Evolutionary conservation across 2,113 vertebrate species (phyloP).

Genomic region (Cephalopterus ornatus): DNA sequence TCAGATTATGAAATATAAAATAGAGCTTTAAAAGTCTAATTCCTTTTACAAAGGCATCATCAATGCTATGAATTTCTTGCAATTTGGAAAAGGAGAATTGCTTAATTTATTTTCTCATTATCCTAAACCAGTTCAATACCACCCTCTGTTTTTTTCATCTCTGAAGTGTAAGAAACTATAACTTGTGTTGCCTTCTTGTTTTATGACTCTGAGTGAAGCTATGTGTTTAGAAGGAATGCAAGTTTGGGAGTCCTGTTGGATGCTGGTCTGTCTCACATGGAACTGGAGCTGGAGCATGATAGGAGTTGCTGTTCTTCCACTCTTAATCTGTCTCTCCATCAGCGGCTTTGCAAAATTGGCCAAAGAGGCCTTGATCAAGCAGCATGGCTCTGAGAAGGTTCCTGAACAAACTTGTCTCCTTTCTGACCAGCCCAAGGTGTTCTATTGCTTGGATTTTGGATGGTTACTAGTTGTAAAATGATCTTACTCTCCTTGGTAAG

Average conservation of each 20-base stretch:
- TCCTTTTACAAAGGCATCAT: neutral
- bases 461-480: neutral
- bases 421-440: neutral
- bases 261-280: neutral
- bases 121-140: neutral
- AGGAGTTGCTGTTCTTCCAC: neutral
- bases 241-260: neutral
- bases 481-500: neutral
- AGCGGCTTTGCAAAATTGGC: neutral
- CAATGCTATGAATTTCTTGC: neutral
- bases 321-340: neutral
- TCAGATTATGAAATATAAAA: constrained; percentile 2
- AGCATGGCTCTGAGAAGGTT: neutral
- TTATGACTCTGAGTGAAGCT: neutral
- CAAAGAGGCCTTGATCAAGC: neutral
- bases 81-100: neutral
- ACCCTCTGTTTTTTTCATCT: neutral
- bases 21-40: neutral
- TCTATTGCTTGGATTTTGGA: neutral
- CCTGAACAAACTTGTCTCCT: neutral
- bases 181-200: neutral
- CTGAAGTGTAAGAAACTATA: neutral
- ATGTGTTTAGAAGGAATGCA: neutral
- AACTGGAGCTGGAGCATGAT: neutral
- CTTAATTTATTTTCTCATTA: constrained; percentile 25